Evolutionary conservation across 1,140 invertebrate genomes (phyloP), one percentile per base, ranked within the genome.

Genomic region (Euura saliciscinereae): DNA sequence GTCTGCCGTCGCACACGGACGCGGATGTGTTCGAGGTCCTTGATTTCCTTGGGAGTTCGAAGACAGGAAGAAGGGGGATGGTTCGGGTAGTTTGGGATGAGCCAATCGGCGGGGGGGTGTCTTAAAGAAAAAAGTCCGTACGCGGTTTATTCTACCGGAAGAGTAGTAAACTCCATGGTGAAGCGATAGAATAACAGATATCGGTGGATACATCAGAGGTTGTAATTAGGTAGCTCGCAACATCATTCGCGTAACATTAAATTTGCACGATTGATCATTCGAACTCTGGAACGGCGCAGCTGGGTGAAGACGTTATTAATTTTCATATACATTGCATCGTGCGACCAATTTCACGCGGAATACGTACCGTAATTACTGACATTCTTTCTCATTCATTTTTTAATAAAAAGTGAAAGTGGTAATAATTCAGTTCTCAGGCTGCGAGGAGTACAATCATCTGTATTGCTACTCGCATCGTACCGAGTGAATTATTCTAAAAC

Each of bases 81-180:
- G 51, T 59, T 59, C 13, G 51, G 51, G 51, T n/a, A n/a, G 51
- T 59, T 59, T 59, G 51, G 51, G 51, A 59, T 59, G 13, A 59
- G 51, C 51, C 51, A 59, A 59, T 28, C 51, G 5, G 13, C 10
- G 28, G 28, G 51, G 10, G 51, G 13, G 51, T 59, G 3, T 11
- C 51, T 59, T 59, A n/a, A 3, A 8, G 51, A 59, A 28, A 28
- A 28, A 59, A 59, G 51, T 59, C 5, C 10, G 13, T 28, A 28
- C 28, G 28, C 28, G 28, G 28, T 28, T 28, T 28, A 1, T 1
- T 28, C 28, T 28, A 28, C 28, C 28, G 28, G 28, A 28, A 28
- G 28, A 28, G 28, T 28, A 28, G 0, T 28, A 28, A 28, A 28
- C 28, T 28, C 28, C 28, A 28, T 1, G 28, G 28, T 28, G 28